Evolutionary conservation across 30 jellyfish, hydroid and myxozoan genomes (phyloP).

Genomic region (Aurelia sp.): DNA sequence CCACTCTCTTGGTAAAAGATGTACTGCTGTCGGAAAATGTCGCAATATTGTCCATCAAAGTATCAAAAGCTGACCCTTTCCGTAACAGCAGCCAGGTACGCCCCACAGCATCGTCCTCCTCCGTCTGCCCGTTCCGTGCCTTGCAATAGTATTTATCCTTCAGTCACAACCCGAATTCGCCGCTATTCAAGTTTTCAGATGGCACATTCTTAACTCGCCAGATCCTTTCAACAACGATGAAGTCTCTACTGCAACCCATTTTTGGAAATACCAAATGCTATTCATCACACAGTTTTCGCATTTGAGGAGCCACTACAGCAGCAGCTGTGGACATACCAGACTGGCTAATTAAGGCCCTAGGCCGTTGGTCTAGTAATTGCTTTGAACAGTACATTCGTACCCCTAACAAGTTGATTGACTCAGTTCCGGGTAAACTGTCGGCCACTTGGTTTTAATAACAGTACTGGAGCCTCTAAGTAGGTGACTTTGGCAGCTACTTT

Average conservation of each 20-base stretch:
- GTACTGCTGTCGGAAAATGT: no score
- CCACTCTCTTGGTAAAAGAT: no score
- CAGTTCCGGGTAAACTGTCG: not conserved
- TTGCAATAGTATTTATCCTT: conserved; percentile 4
- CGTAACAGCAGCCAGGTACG: not conserved
- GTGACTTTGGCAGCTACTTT: not conserved
- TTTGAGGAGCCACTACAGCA: conserved; percentile 8
- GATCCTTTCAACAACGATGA: not conserved
- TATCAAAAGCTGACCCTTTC: conserved; percentile 7
- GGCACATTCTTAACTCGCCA: not conserved
- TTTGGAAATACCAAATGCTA: not conserved
- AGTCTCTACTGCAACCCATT: not conserved
- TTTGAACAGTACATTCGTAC: conserved; percentile 18
- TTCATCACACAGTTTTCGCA: conserved; percentile 23
- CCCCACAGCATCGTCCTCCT: not conserved
- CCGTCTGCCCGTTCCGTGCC: conserved; percentile 22
- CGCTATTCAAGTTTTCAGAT: conserved; percentile 3
- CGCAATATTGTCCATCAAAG: no score
- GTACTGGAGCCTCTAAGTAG: no score
- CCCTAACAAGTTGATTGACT: not conserved
- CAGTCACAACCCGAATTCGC: not conserved
- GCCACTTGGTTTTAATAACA: not conserved
- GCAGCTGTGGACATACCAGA: conserved; percentile 6
- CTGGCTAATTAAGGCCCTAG: not conserved
- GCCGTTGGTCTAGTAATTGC: conserved; percentile 34